Base-by-base conservation (phyloP, 2,797 vertebrate species). In the Moxostoma hubbsi region DNA sequence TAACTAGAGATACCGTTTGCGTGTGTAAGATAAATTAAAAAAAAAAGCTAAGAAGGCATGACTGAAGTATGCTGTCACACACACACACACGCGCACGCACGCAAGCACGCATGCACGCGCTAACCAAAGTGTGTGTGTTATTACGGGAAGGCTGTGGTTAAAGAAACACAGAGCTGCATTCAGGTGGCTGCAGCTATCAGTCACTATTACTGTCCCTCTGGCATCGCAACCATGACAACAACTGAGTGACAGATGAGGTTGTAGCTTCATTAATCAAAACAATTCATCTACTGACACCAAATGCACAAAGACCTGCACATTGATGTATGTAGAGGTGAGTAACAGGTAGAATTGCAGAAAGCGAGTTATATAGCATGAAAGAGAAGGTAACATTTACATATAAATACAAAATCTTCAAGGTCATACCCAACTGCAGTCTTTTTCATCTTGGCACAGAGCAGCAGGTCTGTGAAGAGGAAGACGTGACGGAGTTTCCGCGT, bases 361-460 rank as follows among this genome's bases (percentile, higher is more conserved):
- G 45, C 51, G 58, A 46, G 47, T 67, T 36, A 47, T 8, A 45
- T 49, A 57, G 16, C 13, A 50, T 16, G 24, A 50, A 12, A 54
- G 18, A 45, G 43, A 61, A 6, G 24, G 6, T 24, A 24, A 62
- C 24, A 43, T 6, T 36, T 36, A 36, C 36, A 36, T 36, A 36
- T 36, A 36, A 4, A 36, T 43, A 43, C 43, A 43, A 36, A 36
- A 36, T 36, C 36, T 36, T 36, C 36, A 36, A 36, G 66, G 16
- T 86, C 96, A 92, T 93, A 99, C 98, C 97, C 97, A 1, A 94
- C 97, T 0, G 96, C 86, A 0, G 96, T 93, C 92, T 98, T 99
- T 93, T 99, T 99, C 89, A 98, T 95, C 90, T 99, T 99, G 92
- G 97, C 97, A 7, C 98, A 99, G 71, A 99, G 96, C 54, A 99